Evolutionary conservation across 2,888 invertebrate species (phyloP).

Genomic region (Rhorus exstirpatorius): DNA sequence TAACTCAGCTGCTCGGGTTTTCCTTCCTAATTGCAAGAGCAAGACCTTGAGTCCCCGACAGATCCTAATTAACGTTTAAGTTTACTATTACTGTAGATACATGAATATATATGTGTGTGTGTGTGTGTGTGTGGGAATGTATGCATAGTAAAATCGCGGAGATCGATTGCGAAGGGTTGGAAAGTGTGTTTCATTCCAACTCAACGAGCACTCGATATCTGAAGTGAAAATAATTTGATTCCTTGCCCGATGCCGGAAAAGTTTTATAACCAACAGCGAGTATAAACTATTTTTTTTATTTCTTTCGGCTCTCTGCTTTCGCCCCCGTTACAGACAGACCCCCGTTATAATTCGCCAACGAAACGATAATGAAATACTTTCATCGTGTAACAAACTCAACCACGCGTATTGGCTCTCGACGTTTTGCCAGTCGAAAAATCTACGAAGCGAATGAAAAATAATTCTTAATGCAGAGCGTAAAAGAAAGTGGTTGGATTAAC

Average conservation of each 20-base stretch:
- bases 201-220: slow-evolving; percentile 13
- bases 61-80: slow-evolving; percentile 52
- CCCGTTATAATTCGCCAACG: slow-evolving; percentile 23
- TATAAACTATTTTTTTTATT: slow-evolving; percentile 8
- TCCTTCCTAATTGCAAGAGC: slow-evolving; percentile 44
- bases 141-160: not conserved
- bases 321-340: not conserved
- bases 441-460: slow-evolving; percentile 1
- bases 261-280: slow-evolving; percentile 12
- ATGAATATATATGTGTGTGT: slow-evolving; percentile 4
- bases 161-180: not conserved
- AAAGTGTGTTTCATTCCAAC: slow-evolving; percentile 18
- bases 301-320: not conserved
- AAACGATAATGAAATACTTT: slow-evolving; percentile 4
- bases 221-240: slow-evolving; percentile 36
- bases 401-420: not conserved
- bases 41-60: slow-evolving; percentile 26
- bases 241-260: not conserved
- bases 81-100: slow-evolving; percentile 2
- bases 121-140: not conserved
- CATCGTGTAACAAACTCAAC: not conserved
- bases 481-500: not conserved
- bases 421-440: not conserved
- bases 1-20: slow-evolving; percentile 4
- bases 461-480: not conserved